These are phyloP conservation scores for Scaptodrosophila lebanonensis DNA, from an alignment of 1,140 invertebrate genomes.

Conservation along the genomic window DNA sequence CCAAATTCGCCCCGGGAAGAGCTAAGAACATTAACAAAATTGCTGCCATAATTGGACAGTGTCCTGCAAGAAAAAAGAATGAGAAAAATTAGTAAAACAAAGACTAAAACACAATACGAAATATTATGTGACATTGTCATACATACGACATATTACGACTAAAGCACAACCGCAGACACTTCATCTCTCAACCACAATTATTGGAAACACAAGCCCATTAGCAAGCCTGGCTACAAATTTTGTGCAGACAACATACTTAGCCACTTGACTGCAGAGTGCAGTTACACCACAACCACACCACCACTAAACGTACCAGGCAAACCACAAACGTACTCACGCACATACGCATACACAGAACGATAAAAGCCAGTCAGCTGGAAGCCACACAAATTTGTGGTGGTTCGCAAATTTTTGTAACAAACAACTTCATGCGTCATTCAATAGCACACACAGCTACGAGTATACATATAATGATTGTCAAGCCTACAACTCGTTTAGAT, in stretches of 20 bases:
- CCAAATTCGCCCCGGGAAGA: too few species aligned
- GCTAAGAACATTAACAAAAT: too few species aligned
- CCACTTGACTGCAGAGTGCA: constrained; percentile 22
- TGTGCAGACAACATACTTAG: constrained; percentile 30
- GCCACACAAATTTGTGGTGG: constrained; percentile 59
- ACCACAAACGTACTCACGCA: too few species aligned
- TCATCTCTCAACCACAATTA: constrained; percentile 41
- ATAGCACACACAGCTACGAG: constrained; percentile 7
- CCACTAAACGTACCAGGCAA: too few species aligned
- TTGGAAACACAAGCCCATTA: constrained; percentile 44
- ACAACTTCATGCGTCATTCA: constrained; percentile 37
- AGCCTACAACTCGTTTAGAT: constrained; percentile 34
- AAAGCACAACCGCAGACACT: constrained; percentile 52
- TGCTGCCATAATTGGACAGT: too few species aligned
- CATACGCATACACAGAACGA: too few species aligned
- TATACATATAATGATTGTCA: not conserved
- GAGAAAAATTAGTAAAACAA: too few species aligned
- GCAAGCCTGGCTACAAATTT: not conserved
- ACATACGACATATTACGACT: too few species aligned
- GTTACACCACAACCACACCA: constrained; percentile 19
- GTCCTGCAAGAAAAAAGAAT: too few species aligned
- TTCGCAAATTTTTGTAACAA: constrained; percentile 28
- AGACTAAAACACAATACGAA: too few species aligned
- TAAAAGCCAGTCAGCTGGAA: constrained; percentile 28
- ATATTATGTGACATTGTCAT: too few species aligned